Conservation (phyloP, 2,797 vertebrate species). For the Orientallactaga sibirica region DNA sequence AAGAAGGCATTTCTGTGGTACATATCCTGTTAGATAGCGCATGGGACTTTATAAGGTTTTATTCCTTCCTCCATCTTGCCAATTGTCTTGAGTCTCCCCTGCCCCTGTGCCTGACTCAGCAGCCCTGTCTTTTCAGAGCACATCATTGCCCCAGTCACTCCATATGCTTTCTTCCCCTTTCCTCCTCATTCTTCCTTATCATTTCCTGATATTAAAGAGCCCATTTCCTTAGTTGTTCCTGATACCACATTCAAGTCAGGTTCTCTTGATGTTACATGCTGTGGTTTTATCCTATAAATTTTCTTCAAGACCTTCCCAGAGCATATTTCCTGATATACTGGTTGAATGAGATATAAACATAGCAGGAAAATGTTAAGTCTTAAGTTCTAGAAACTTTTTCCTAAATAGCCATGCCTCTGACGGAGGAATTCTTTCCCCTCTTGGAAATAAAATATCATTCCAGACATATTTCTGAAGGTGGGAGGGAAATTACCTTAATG, state of each 20-base stretch:
- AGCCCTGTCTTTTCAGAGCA: background rate
- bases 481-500: background rate
- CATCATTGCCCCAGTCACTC: background rate
- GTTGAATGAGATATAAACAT: background rate
- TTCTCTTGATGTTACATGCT: background rate
- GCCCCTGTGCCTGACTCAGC: background rate
- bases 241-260: conserved; percentile 20
- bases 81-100: background rate
- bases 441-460: conserved; percentile 28
- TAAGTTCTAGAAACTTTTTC: conserved; percentile 38
- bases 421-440: background rate
- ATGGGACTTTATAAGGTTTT: background rate
- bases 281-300: background rate
- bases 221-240: conserved; percentile 6
- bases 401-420: background rate
- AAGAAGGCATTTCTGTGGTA: background rate
- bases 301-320: conserved; percentile 43
- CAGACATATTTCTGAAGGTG: conserved; percentile 26
- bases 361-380: background rate
- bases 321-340: background rate
- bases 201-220: background rate
- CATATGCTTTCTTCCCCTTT: too few species aligned
- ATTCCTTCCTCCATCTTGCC: background rate
- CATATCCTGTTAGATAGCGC: background rate
- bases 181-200: too few species aligned